These are phyloP conservation scores for Galeruca laticollis DNA, from an alignment of 2,888 invertebrate species.

Conservation along the genomic window DNA sequence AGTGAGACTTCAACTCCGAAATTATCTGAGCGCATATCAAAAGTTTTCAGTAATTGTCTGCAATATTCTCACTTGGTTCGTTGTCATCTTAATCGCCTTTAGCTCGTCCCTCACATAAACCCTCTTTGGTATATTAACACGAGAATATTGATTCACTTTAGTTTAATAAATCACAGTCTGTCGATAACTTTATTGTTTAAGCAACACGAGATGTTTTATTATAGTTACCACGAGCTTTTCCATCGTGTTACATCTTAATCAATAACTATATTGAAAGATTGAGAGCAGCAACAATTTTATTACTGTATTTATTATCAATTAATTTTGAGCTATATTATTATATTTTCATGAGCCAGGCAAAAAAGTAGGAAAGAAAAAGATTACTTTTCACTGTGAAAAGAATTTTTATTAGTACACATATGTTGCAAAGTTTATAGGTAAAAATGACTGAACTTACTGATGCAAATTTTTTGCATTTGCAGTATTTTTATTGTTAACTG, in stretches of 20 bases:
- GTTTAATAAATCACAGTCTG: constrained; percentile 61
- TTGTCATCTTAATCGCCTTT: not conserved
- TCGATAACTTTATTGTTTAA: constrained; percentile 63
- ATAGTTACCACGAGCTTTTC: constrained; percentile 34
- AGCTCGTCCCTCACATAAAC: constrained; percentile 6
- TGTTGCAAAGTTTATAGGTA: too few species aligned
- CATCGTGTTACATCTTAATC: constrained; percentile 19
- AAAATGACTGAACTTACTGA: too few species aligned
- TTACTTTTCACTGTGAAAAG: not conserved
- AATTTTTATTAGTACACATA: too few species aligned
- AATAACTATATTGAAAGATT: constrained; percentile 8
- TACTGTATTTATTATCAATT: too few species aligned
- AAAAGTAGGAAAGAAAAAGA: not conserved
- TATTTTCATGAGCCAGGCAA: too few species aligned
- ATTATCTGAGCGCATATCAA: too few species aligned
- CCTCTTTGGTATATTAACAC: constrained; percentile 56
- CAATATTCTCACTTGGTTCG: too few species aligned
- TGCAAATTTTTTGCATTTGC: too few species aligned
- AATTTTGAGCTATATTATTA: not conserved
- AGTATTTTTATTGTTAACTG: too few species aligned
- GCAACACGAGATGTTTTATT: constrained; percentile 50
- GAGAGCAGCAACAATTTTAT: too few species aligned
- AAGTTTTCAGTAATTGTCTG: too few species aligned
- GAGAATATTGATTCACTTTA: constrained; percentile 60
- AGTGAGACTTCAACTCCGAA: not conserved